A percentile compares a stretch with the other conserved stretches of the same genome.
Conservation (phyloP, 2,113 vertebrate genomes). For the Aythya baeri region DNA sequence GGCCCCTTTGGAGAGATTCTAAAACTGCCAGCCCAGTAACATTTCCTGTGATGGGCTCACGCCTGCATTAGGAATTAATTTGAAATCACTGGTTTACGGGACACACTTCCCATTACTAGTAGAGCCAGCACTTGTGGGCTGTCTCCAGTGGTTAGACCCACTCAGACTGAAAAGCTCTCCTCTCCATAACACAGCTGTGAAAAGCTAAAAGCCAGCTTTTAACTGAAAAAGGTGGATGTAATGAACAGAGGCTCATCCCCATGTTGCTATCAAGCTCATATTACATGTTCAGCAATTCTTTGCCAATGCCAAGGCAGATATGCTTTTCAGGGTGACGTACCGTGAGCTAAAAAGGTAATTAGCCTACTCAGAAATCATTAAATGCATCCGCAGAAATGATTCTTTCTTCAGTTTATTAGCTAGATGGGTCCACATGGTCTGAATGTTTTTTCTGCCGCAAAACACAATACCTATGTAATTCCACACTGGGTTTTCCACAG, state of each 20-base stretch:
- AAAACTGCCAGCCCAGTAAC: neutral
- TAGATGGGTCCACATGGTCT: neutral
- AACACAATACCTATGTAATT: neutral
- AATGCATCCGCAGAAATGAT: fast-evolving
- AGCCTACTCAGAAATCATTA: neutral
- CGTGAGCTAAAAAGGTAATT: fast-evolving
- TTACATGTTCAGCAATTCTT: neutral
- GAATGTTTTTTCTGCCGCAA: fast-evolving
- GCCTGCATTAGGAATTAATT: neutral
- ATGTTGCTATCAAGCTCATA: fast-evolving
- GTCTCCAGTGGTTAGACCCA: neutral
- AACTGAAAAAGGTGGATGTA: neutral
- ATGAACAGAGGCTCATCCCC: neutral
- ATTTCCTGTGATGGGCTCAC: fast-evolving
- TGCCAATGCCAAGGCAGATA: neutral
- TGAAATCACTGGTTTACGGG: neutral
- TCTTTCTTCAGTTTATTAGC: neutral
- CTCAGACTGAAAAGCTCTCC: neutral
- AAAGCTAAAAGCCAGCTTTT: neutral
- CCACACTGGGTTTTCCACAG: fast-evolving
- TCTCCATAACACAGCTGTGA: fast-evolving
- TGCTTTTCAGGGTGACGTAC: neutral
- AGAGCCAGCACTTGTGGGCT: too few relatives aligned
- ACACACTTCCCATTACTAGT: too few relatives aligned
- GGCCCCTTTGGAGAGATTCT: neutral